Evolutionary conservation across 2,113 vertebrate species (phyloP), one percentile per base, ranked within the genome.

Genomic region (Ictidomys tridecemlineatus): DNA sequence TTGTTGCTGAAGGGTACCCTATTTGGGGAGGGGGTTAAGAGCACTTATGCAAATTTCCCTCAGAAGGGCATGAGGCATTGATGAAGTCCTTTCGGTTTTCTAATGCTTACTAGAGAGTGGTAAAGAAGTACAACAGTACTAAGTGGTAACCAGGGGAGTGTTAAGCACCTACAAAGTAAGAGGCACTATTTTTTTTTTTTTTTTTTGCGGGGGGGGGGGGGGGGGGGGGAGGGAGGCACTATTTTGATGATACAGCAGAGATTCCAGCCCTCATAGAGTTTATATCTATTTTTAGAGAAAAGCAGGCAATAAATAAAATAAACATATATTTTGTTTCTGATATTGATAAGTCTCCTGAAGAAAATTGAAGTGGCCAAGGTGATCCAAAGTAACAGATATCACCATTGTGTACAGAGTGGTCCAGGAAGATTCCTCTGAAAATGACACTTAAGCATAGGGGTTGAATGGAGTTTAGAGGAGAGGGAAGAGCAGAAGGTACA

Each of bases 1-100:
- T 85, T 95, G 90, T 92, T 92, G 83, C 48, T 97, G 79, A 94
- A 90, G 37, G 70, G 16, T 85, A 96, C 92, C 84, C 8, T 56
- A 8, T 90, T 94, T 65, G 12, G 91, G 28, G 77, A 16, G 8
- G 2, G 63, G 51, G 13, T 53, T 58, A 58, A 22, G 56, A 58
- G 56, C 7, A 58, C 69, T 48, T 85, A 51, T 72, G 10, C 39
- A 89, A 17, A 76, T 76, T 93, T 86, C 24, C 10, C 18, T 96
- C 56, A 87, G 30, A 87, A 94, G 93, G 74, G 37, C 22, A 34
- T 39, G 26, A 8, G 28, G 34, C 32, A 30, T 84, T 96, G 87
- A 73, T 69, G 70, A 97, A 63, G 58, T 83, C 20, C 56, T 80
- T 96, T 65, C 26, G 90, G 51, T 26, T 94, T 84, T 80, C 56